Conservation (phyloP, 2,113 vertebrate species). For the Toxotes jaculatrix region DNA sequence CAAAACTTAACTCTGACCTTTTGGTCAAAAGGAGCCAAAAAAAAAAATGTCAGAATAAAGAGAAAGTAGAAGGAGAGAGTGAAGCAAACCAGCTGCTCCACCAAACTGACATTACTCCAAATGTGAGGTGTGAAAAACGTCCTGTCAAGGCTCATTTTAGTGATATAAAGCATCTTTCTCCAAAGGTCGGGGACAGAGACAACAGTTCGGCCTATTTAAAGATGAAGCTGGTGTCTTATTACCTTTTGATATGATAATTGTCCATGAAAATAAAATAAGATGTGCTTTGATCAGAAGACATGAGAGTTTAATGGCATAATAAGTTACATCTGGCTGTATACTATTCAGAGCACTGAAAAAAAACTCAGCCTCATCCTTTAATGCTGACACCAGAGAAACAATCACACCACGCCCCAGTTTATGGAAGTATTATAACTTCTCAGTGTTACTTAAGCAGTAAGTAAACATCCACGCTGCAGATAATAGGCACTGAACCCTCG, state of each 20-base stretch:
- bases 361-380: too few species aligned
- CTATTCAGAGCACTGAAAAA: too few species aligned
- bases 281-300: too few species aligned
- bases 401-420: too few species aligned
- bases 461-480: conserved; percentile 14
- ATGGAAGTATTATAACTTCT: too few species aligned
- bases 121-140: background rate
- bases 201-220: background rate
- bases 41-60: too few species aligned
- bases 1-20: background rate
- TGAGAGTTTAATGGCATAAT: too few species aligned
- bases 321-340: too few species aligned
- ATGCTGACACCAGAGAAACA: too few species aligned
- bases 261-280: too few species aligned
- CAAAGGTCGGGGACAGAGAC: background rate
- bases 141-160: background rate
- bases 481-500: conserved; percentile 11
- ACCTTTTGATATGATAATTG: background rate
- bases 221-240: background rate
- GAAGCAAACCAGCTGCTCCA: background rate
- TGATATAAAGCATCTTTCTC: background rate
- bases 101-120: background rate
- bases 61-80: too few species aligned
- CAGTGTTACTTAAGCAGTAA: too few species aligned
- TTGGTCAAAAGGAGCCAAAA: background rate